Conservation (phyloP, 2,113 vertebrate species). For the Pardalotus punctatus region DNA sequence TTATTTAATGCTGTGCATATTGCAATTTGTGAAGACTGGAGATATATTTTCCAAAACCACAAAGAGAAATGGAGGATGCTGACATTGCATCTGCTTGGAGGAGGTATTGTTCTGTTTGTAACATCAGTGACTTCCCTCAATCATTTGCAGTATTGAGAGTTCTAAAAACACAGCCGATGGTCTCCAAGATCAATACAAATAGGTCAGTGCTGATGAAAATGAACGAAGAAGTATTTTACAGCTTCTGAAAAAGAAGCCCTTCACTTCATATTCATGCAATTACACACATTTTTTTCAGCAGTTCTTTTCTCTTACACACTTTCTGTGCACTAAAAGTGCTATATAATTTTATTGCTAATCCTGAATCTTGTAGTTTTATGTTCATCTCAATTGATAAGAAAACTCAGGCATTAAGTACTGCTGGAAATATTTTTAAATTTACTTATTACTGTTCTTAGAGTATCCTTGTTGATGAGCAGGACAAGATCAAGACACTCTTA, state of each 20-base stretch:
- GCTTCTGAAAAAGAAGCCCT: neutral
- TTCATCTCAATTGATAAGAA: neutral
- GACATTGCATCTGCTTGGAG: neutral
- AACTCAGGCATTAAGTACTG: neutral
- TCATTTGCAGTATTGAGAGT: neutral
- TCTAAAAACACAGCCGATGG: neutral
- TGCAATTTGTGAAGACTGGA: neutral
- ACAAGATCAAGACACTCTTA: neutral
- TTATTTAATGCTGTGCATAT: neutral
- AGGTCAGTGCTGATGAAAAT: neutral
- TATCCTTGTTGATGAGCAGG: neutral
- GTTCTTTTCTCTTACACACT: neutral
- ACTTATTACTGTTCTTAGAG: neutral
- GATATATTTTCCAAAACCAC: neutral
- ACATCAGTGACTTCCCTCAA: neutral
- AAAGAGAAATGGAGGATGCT: neutral
- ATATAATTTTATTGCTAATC: neutral
- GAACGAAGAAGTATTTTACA: neutral
- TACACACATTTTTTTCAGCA: neutral
- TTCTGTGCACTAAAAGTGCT: neutral
- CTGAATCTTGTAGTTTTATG: neutral
- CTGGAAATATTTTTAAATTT: neutral
- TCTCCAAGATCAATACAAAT: neutral
- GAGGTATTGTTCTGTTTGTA: neutral
- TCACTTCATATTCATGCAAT: neutral